phyloP scores from a whole-genome alignment of 2,797 vertebrate genomes.

The Gadopsis marmoratus region DNA sequence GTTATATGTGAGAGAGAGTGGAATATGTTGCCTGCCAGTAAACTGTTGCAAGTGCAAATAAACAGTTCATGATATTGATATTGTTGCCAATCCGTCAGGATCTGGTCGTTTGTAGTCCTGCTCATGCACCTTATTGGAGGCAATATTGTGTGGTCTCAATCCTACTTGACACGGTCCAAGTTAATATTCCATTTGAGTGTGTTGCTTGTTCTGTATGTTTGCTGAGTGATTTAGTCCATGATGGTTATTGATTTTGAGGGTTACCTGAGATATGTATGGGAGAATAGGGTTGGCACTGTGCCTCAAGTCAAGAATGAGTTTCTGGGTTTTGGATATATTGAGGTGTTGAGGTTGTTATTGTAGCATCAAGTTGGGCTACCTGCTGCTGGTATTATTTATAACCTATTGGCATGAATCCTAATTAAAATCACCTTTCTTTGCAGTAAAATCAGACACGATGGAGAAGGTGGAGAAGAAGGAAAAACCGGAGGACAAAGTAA shows the following conservation, averaged over 20 bases:
- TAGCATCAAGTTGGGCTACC: background rate
- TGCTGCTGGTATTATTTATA: background rate
- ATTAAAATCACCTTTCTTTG: constrained; percentile 17
- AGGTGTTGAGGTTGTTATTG: background rate
- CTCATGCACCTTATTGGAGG: too few relatives aligned
- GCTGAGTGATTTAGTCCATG: background rate
- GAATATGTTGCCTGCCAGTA: too few relatives aligned
- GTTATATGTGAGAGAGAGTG: too few relatives aligned
- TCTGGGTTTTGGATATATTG: background rate
- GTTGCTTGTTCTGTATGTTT: background rate
- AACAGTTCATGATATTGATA: too few relatives aligned
- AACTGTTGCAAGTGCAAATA: too few relatives aligned
- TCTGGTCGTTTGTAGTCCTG: too few relatives aligned
- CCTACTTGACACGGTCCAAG: too few relatives aligned
- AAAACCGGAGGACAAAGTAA: constrained; percentile 46
- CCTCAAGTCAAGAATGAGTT: background rate
- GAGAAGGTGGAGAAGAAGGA: constrained; percentile 64
- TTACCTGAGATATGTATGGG: background rate
- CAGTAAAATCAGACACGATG: constrained; percentile 73
- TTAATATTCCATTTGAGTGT: background rate
- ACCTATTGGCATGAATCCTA: background rate
- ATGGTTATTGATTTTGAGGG: background rate
- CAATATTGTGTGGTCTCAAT: too few relatives aligned
- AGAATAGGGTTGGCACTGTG: background rate
- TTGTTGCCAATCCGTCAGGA: too few relatives aligned